Evolutionary conservation across 2,113 vertebrate genomes (phyloP).

Genomic region (Limanda limanda): DNA sequence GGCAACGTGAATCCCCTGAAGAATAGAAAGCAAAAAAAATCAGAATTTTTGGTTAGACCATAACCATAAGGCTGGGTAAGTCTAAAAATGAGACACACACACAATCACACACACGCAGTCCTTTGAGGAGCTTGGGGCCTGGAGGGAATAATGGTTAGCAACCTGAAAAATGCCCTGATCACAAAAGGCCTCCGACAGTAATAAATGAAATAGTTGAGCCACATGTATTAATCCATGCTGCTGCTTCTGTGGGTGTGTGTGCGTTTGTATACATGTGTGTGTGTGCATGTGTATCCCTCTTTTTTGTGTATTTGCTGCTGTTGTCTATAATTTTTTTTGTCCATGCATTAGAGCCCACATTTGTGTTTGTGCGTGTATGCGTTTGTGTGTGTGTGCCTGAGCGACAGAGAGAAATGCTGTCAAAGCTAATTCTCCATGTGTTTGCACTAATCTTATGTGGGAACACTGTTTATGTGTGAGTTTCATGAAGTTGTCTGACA

Average conservation of each 20-base stretch:
- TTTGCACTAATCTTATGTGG: neutral
- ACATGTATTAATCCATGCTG: constrained; percentile 72
- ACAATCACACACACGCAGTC: constrained; percentile 19
- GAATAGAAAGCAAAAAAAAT: constrained; percentile 49
- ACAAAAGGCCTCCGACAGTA: constrained; percentile 77
- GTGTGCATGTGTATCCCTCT: constrained; percentile 29
- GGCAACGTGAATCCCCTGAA: constrained; percentile 64
- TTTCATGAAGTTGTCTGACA: neutral
- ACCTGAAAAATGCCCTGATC: constrained; percentile 81
- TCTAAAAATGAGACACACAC: constrained; percentile 22
- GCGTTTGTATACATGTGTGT: no score
- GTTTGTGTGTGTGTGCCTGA: constrained; percentile 21
- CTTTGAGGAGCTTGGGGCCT: constrained; percentile 64
- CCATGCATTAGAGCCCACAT: neutral
- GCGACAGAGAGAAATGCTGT: neutral
- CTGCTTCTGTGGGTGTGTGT: neutral
- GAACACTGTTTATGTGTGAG: constrained; percentile 8
- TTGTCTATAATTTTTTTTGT: constrained; percentile 11
- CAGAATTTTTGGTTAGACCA: constrained; percentile 56
- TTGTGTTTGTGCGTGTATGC: constrained; percentile 21
- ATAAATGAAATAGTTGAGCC: constrained; percentile 78
- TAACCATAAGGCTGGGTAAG: constrained; percentile 57
- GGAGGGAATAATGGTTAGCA: constrained; percentile 77
- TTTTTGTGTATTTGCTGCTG: constrained; percentile 30
- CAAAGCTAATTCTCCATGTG: constrained; percentile 22